Base-by-base conservation (phyloP, 2,113 vertebrate genomes). In the Mesembrinibis cayennensis region DNA sequence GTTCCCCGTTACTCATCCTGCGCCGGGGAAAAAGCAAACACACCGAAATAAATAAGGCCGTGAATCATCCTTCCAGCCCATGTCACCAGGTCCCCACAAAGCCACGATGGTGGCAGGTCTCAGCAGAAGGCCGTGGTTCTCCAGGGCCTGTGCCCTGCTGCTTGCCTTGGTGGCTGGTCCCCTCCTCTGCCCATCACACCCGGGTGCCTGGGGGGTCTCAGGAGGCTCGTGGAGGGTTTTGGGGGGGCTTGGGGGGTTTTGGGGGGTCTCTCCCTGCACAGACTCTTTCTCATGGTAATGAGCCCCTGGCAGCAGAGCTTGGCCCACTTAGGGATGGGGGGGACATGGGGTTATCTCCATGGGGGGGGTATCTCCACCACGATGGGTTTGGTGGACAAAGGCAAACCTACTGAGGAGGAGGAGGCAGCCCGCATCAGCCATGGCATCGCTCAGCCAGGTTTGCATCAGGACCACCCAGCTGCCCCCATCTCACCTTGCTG, bases 281-380 rank as follows among this genome's bases (percentile, higher is more conserved):
- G 16, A 16, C 42, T 40, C 69, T 96, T 97, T 96, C 90, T 93
- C 78, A 70, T 77, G 93, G 56, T 44, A 95, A 97, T 66, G 56
- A 92, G 79, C 40, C 89, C 82, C 93, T 62, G 25, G 94, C 87
- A 95, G 82, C 79, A 58, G 73, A 13, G 11, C 74, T 55, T 61
- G 11, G 44, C 83, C 53, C 80, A 81, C 55, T 18, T 6, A 9
- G 79, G 34, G 17, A 10, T 81, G 94, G 69, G 4, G 53, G 65
- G 23, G 16, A 49, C 26, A 11, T 0, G 8, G 63, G 47, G 38
- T 50, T 53, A 8, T 36, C 27, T 83, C 40, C 20, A 7, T 30
- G 38, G 4, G 6, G 44, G 15, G 16, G 30, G 5, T 47, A 12
- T 70, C 45, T 49, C 70, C 44, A 63, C 29, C 56, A 16, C 0